Conservation (phyloP, 2,113 vertebrate species). For the Neogale vison region DNA sequence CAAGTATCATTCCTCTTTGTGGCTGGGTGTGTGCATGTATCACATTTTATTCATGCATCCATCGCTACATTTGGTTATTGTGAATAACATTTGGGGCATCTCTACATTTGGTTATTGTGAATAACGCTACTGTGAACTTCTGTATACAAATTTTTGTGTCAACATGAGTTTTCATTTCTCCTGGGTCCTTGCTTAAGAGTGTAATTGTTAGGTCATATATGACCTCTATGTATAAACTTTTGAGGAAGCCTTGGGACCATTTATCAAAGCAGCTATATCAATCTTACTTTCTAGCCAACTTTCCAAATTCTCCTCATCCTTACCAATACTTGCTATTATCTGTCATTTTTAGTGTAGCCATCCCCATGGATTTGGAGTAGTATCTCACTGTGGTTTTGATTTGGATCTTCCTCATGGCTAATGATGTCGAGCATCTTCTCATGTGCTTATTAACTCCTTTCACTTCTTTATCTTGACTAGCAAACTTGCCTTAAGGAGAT, state of each 20-base stretch:
- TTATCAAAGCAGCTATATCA: neutral
- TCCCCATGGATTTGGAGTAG: neutral
- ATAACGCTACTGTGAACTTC: neutral
- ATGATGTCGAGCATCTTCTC: neutral
- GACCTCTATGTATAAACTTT: neutral
- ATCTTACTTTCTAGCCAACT: neutral
- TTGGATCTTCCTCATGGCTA: neutral
- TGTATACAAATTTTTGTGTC: neutral
- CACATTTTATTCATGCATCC: neutral
- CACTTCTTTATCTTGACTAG: neutral
- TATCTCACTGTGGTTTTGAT: constrained; percentile 8
- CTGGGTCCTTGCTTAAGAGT: neutral
- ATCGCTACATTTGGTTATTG: neutral
- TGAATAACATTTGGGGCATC: neutral
- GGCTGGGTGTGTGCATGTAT: neutral
- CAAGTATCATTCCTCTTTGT: neutral
- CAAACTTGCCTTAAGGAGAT: neutral
- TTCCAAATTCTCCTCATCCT: neutral
- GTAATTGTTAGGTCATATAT: neutral
- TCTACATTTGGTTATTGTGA: neutral
- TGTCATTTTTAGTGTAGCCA: neutral
- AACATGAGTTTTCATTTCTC: neutral
- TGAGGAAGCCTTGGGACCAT: neutral
- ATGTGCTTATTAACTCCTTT: neutral
- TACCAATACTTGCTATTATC: neutral